Evolutionary conservation across 2,888 invertebrate genomes (phyloP), one percentile per base, ranked within the genome.

Genomic region (Oscheius sp.): DNA sequence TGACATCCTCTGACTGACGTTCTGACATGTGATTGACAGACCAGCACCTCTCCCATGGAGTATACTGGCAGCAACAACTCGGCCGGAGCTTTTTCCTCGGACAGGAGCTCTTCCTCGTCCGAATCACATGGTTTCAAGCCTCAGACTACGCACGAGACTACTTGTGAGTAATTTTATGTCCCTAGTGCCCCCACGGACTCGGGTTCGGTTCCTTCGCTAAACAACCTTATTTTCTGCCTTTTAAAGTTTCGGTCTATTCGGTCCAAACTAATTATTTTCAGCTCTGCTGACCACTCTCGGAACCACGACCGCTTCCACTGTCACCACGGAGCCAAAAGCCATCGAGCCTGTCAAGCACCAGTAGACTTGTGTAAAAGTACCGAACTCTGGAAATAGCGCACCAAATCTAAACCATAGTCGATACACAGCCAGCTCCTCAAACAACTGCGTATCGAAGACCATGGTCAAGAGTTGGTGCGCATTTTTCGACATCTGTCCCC

Each of bases 321-420:
- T 9, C 11, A 33, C 51, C 2, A 35, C 55, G 10, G 55, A 53
- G 13, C 55, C 55, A 4, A 51, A 42, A 33, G 35, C 68, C 37
- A 68, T 68, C 33, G 68, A 68, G 10, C 68, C 68, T 13, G 68
- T 68, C 37, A 68, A 68, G 32, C 68, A 68, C 68, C 53, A 68
- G 32, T 68, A 55, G 48, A 33, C 33, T 21, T 21, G 21, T 21
- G 21, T 21, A 21, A 21, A 21, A 21, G 21, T 21, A 21, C 21
- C 21, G 21, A 21, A 21, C 21, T 21, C 21, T 21, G 21, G 21
- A 21, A 21, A 21, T 21, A 21, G 21, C 21, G 21, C 21, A 21
- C 21, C 21, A 21, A 21, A 21, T 21, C 21, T 21, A 21, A 21
- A 21, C 21, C 21, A 21, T 21, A 21, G 21, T 21, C 21, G 21